These are phyloP conservation scores for Anticlea derivata DNA, from an alignment of 2,888 invertebrate species.

Conservation along the genomic window DNA sequence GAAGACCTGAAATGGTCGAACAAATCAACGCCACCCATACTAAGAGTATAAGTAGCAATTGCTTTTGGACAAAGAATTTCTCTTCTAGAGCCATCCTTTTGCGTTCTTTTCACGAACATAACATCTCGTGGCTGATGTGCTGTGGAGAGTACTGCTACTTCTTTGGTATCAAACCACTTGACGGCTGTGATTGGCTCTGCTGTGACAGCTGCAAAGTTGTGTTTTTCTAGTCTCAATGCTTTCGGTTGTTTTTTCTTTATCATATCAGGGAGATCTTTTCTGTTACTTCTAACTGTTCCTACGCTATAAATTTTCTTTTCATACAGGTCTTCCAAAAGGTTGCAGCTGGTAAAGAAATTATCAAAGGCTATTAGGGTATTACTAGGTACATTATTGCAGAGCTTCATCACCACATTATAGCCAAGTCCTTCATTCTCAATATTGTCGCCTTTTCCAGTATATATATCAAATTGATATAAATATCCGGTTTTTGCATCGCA, in stretches of 20 bases:
- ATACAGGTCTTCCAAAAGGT: no score
- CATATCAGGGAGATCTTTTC: no score
- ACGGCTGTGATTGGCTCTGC: constrained; percentile 41
- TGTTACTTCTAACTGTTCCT: no score
- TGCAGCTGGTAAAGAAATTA: no score
- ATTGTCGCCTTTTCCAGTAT: no score
- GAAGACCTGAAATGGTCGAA: constrained; percentile 28
- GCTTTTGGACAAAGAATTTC: constrained; percentile 31
- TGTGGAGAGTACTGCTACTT: constrained; percentile 39
- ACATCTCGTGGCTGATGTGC: constrained; percentile 38
- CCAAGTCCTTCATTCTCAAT: no score
- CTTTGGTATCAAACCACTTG: constrained; percentile 42
- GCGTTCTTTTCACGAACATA: constrained; percentile 30
- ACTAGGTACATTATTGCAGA: no score
- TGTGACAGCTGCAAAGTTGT: constrained; percentile 42
- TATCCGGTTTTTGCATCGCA: no score
- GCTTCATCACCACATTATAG: no score
- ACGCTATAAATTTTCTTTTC: no score
- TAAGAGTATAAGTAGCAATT: constrained; percentile 32
- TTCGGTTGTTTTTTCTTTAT: constrained; percentile 31
- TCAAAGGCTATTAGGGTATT: no score
- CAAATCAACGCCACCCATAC: constrained; percentile 35
- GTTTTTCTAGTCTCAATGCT: constrained; percentile 38
- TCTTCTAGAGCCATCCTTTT: constrained; percentile 31
- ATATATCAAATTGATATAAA: no score